These are phyloP conservation scores for Lindbergichthys nudifrons DNA, from an alignment of 2,797 vertebrate genomes.

Conservation along the genomic window DNA sequence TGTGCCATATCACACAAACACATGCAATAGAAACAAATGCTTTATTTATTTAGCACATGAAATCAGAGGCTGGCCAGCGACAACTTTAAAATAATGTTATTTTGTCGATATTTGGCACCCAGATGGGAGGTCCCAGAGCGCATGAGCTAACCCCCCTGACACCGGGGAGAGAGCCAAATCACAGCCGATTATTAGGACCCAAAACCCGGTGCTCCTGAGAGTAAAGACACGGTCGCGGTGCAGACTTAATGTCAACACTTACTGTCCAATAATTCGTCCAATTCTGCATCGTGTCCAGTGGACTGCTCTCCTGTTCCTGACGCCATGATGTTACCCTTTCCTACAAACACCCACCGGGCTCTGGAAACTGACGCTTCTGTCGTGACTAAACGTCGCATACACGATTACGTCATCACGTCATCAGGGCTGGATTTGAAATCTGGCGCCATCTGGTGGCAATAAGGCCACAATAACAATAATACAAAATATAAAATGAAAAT, in stretches of 20 bases:
- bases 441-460: slow-evolving; percentile 39
- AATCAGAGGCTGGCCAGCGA: not conserved
- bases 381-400: slow-evolving; percentile 30
- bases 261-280: slow-evolving; percentile 88
- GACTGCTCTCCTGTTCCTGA: slow-evolving; percentile 66
- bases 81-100: too few species aligned
- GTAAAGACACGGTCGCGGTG: not conserved
- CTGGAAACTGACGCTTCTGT: slow-evolving; percentile 38
- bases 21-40: too few species aligned
- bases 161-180: not conserved
- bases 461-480: too few species aligned
- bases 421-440: fast-evolving
- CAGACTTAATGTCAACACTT: slow-evolving; percentile 55
- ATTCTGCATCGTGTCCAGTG: slow-evolving; percentile 77
- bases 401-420: slow-evolving; percentile 15
- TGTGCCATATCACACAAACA: too few species aligned
- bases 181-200: fast-evolving
- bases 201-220: not conserved
- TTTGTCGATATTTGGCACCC: not conserved
- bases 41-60: not conserved
- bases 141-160: not conserved
- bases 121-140: not conserved
- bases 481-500: too few species aligned
- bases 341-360: slow-evolving; percentile 20
- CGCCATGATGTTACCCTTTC: slow-evolving; percentile 80